These are phyloP conservation scores for Dipodomys ordii DNA, from an alignment of 2,113 vertebrate species.

Conservation along the genomic window DNA sequence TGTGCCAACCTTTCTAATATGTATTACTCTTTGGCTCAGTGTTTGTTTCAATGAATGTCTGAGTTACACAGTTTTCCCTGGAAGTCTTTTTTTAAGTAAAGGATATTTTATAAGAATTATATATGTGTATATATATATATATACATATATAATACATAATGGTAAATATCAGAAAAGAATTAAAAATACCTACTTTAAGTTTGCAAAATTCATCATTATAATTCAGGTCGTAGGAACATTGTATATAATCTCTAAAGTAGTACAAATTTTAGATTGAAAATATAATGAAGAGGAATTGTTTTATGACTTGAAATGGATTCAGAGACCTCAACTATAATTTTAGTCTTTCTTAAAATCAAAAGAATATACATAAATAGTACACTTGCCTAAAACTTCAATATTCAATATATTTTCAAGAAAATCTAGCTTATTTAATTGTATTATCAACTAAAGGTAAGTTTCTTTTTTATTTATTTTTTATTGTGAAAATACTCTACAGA, in stretches of 20 bases:
- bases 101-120: background rate
- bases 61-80: too few relatives aligned
- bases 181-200: conserved; percentile 61
- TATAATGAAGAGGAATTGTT: conserved; percentile 34
- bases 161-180: conserved; percentile 55
- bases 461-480: too few relatives aligned
- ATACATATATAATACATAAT: conserved; percentile 9
- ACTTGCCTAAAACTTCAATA: background rate
- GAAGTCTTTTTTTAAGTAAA: background rate
- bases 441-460: conserved; percentile 1
- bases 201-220: conserved; percentile 57
- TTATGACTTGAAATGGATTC: conserved; percentile 16
- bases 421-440: conserved; percentile 41
- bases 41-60: too few relatives aligned
- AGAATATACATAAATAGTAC: conserved; percentile 6
- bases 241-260: conserved; percentile 31
- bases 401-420: conserved; percentile 32
- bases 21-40: too few relatives aligned
- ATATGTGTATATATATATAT: background rate
- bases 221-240: conserved; percentile 43
- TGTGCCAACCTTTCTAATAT: too few relatives aligned
- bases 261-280: conserved; percentile 34
- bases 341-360: conserved; percentile 49
- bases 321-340: conserved; percentile 23
- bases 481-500: too few relatives aligned